A percentile compares a stretch with the other conserved stretches of the same genome.
Conservation (phyloP, 2,888 invertebrate species). For the Stenotaenia linearis region DNA sequence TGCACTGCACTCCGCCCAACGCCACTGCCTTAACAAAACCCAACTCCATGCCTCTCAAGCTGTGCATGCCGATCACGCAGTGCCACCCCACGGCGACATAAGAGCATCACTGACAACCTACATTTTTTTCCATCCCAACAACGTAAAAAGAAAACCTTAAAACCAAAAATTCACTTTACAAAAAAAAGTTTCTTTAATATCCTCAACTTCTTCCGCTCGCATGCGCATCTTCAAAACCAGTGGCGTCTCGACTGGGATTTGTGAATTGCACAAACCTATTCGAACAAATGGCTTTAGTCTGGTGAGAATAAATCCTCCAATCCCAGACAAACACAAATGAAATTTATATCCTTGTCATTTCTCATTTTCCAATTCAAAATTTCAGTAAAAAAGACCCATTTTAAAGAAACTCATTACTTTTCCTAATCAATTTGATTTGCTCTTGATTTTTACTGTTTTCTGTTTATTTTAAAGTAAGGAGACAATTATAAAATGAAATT, state of each 20-base stretch:
- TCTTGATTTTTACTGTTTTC: not conserved
- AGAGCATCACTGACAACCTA: conserved; percentile 16
- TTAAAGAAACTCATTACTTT: not conserved
- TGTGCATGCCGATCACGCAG: conserved; percentile 16
- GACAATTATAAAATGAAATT: not conserved
- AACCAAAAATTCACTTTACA: not conserved
- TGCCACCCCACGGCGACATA: conserved; percentile 10
- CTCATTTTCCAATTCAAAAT: conserved; percentile 7
- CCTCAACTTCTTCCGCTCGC: not conserved
- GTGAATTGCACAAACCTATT: not conserved
- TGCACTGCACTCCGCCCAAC: conserved; percentile 14
- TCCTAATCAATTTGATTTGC: too few relatives aligned
- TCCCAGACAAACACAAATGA: conserved; percentile 4
- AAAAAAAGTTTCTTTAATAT: too few relatives aligned
- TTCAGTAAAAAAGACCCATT: not conserved
- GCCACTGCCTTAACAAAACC: conserved; percentile 6
- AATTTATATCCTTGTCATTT: conserved; percentile 4
- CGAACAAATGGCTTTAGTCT: conserved; percentile 7
- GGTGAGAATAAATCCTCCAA: conserved; percentile 7
- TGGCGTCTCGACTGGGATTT: conserved; percentile 8
- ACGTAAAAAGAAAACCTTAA: not conserved
- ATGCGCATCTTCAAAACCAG: conserved; percentile 10
- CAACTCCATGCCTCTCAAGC: not conserved
- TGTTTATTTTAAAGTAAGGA: not conserved
- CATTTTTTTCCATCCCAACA: not conserved